phyloP scores from a whole-genome alignment of 2,888 invertebrate genomes.

The Acleris laterana region DNA sequence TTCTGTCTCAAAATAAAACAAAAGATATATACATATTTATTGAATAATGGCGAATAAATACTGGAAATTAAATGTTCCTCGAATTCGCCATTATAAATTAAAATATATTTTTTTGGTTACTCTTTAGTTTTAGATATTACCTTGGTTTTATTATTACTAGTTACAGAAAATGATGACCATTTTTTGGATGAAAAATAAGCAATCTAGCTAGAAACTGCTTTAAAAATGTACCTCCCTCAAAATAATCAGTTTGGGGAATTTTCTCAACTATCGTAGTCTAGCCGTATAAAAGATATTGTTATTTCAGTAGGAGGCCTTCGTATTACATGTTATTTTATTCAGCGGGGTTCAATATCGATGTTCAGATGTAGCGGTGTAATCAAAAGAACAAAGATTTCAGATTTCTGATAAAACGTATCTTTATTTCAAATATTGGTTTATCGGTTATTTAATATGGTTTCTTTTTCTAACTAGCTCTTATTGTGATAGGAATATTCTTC shows the following conservation, averaged over 20 bases:
- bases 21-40: no score
- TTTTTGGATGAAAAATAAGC: no score
- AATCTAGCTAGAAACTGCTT: no score
- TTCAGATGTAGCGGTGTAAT: conserved; percentile 12
- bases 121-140: no score
- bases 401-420: conserved; percentile 26
- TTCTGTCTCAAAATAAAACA: no score
- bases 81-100: no score
- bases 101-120: no score
- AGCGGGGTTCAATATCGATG: conserved; percentile 11
- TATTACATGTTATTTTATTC: conserved; percentile 27
- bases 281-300: conserved; percentile 20
- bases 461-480: conserved; percentile 3
- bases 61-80: no score
- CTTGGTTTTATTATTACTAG: no score
- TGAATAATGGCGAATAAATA: no score
- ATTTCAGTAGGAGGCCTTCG: conserved; percentile 6
- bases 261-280: conserved; percentile 5
- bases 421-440: conserved; percentile 21
- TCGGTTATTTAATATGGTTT: conserved; percentile 6
- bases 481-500: conserved; percentile 1
- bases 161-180: no score
- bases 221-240: no score
- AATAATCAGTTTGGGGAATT: conserved; percentile 5
- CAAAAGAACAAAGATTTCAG: conserved; percentile 20